Evolutionary conservation across 2,797 vertebrate genomes (phyloP).

Genomic region (Balearica regulorum): DNA sequence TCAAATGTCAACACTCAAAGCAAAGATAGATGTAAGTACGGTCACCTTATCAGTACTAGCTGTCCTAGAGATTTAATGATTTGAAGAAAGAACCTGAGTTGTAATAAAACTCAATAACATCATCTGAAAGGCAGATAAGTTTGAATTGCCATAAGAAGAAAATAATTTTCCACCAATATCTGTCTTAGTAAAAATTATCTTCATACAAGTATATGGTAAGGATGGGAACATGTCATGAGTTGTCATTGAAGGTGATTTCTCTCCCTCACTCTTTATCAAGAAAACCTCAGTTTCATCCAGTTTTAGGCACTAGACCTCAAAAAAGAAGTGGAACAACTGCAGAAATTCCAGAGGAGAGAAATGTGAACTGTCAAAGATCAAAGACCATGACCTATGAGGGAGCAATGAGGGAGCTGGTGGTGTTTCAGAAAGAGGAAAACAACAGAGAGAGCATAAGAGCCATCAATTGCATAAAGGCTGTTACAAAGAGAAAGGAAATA

Average conservation of each 20-base stretch:
- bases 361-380: not conserved
- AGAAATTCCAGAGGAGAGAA: not conserved
- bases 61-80: slow-evolving; percentile 2
- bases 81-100: not conserved
- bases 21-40: not conserved
- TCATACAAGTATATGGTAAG: not conserved
- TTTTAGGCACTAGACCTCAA: not conserved
- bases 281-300: not conserved
- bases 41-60: slow-evolving; percentile 23
- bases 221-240: not conserved
- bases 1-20: not conserved
- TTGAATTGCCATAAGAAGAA: not conserved
- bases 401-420: not conserved
- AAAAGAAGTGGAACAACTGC: not conserved
- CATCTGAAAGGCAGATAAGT: slow-evolving; percentile 1
- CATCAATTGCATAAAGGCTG: not conserved
- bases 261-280: not conserved
- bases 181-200: not conserved
- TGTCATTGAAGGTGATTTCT: not conserved
- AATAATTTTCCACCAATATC: not conserved
- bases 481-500: not conserved
- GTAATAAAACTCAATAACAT: slow-evolving; percentile 27
- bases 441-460: not conserved
- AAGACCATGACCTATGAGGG: not conserved
- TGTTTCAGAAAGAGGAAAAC: not conserved